Percentiles rank a stretch among this genome's conserved stretches.
Evolutionary conservation across 1,140 invertebrate species (phyloP).

Genomic region (Drosophila oshimai): DNA sequence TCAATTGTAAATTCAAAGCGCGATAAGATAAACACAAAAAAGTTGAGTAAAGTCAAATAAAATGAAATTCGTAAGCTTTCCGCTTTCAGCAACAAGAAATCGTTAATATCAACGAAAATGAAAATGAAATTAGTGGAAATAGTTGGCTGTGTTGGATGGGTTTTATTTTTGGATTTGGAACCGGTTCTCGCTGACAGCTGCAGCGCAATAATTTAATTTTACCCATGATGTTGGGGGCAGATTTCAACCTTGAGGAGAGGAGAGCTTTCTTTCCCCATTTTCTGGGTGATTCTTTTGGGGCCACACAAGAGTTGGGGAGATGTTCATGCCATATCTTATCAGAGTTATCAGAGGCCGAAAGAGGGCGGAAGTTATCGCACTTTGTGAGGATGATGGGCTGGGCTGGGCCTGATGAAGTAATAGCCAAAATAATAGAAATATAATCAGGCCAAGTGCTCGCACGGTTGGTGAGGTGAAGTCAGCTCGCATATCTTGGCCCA

Average conservation of each 20-base stretch:
- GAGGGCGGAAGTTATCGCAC: slow-evolving; percentile 58
- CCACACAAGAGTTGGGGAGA: slow-evolving; percentile 5
- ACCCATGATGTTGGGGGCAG: slow-evolving; percentile 15
- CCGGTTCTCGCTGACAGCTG: slow-evolving; percentile 59
- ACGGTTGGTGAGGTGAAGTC: slow-evolving; percentile 27
- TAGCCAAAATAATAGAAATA: slow-evolving; percentile 60
- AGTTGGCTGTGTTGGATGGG: slow-evolving; percentile 2
- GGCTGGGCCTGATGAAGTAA: slow-evolving; percentile 65
- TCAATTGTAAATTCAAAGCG: slow-evolving; percentile 43
- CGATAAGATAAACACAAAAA: slow-evolving; percentile 58
- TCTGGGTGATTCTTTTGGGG: slow-evolving; percentile 23
- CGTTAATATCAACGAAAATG: slow-evolving; percentile 50
- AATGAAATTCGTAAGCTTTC: slow-evolving; percentile 30
- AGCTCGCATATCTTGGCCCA: slow-evolving; percentile 48
- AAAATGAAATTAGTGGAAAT: slow-evolving; percentile 33
- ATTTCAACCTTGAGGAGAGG: slow-evolving; percentile 57
- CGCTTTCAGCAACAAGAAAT: slow-evolving; percentile 16
- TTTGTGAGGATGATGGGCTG: neutral
- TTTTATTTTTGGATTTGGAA: slow-evolving; percentile 70
- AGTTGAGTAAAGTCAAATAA: slow-evolving; percentile 22
- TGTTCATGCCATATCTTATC: slow-evolving; percentile 55
- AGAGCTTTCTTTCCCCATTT: slow-evolving; percentile 45
- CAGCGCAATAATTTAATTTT: slow-evolving; percentile 43
- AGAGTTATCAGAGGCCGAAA: too few species aligned
- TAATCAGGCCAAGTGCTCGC: slow-evolving; percentile 58